Evolutionary conservation across 35 echinoderm and acorn worm species (phyloP), one percentile per base, ranked within the genome.

Genomic region (Antedon bifida): DNA sequence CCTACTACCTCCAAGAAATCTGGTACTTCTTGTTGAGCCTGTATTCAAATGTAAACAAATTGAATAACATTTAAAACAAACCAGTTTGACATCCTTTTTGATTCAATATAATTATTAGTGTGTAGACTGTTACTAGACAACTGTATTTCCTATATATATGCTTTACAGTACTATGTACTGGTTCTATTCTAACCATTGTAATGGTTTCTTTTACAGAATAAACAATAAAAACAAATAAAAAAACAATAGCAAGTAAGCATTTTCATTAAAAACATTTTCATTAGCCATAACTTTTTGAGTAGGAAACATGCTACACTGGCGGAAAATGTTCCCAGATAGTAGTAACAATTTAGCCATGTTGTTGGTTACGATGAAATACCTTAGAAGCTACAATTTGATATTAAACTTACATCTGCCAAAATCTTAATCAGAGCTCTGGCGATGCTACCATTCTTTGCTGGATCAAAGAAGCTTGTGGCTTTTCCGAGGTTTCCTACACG

Each of bases 21-120:
- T 34, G 90, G 95, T 7, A 99, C 91, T 14, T 88, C 91, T 85
- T 92, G 95, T 29, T 90, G 88, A 36, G 95, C 95, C 95, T 99
- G 82, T 23, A 84, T 36, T 23, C 33, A 36, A n/a, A n/a, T 9
- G 46, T 56, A 55, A 30, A 33, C 8, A 34, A 80, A 33, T 2
- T 36, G 34, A 33, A 11, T 13, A 10, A 31, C 8, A 7, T 4
- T 42, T 42, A n/a, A n/a, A 64, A n/a, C 12, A n/a, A 64, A n/a
- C 51, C 12, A 64, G 12, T 64, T 64, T 13, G 12, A 13, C 51
- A 13, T n/a, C 12, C n/a, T n/a, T 64, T n/a, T n/a, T 64, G n/a
- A 13, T 64, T 13, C 51, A 12, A 12, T 64, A 13, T 12, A n/a
- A 13, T n/a, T 64, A 64, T n/a, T 64, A n/a, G n/a, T n/a, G n/a